Conservation (phyloP, 2,113 vertebrate genomes). For the Bujurquina vittata region DNA sequence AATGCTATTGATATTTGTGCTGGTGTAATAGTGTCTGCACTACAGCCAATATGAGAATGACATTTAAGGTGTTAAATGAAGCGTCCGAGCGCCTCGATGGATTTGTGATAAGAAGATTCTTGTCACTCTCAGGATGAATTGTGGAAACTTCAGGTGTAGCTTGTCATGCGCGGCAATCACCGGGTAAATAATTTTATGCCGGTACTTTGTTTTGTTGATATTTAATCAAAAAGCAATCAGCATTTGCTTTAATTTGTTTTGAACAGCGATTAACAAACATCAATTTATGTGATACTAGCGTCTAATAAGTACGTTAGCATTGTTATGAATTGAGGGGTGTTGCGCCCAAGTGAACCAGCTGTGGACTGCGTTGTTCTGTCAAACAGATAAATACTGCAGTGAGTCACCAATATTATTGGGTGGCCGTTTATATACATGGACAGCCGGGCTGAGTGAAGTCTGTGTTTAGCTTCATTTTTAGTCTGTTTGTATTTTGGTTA, state of each 20-base stretch:
- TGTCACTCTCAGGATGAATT: background rate
- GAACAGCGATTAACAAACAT: slow-evolving; percentile 1
- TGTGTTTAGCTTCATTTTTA: background rate
- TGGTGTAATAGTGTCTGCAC: background rate
- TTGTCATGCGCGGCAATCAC: background rate
- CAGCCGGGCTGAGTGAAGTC: too few species aligned
- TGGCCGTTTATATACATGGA: too few species aligned
- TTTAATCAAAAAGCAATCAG: slow-evolving; percentile 14
- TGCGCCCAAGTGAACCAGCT: background rate
- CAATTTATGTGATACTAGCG: slow-evolving; percentile 2
- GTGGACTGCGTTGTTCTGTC: background rate
- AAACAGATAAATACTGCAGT: background rate
- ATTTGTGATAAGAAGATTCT: background rate
- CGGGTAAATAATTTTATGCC: background rate
- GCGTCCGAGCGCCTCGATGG: background rate
- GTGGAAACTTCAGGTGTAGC: background rate
- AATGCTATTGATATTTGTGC: background rate
- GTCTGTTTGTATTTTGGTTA: background rate
- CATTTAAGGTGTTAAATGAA: background rate
- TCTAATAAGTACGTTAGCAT: background rate
- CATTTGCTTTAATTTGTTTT: slow-evolving; percentile 2
- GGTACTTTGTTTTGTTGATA: slow-evolving; percentile 3
- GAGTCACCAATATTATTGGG: background rate
- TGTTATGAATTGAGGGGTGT: background rate
- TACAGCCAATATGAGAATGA: background rate